A percentile compares a stretch with the other conserved stretches of the same genome.
These are phyloP conservation scores for Passer montanus DNA, from an alignment of 2,113 vertebrate genomes.

Conservation along the genomic window DNA sequence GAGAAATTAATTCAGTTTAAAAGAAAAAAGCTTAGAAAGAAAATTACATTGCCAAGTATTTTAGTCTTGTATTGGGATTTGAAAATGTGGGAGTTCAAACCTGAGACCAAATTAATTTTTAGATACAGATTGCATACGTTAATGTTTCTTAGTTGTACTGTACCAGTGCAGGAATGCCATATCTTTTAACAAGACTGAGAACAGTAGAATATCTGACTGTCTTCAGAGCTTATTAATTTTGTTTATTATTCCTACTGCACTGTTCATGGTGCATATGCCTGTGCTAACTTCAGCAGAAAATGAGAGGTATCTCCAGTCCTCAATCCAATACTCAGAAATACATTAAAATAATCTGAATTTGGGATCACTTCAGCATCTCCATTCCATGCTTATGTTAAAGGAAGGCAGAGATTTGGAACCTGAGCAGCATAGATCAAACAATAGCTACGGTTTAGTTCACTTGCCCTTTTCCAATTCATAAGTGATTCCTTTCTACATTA, in stretches of 20 bases:
- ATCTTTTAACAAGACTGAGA: not conserved
- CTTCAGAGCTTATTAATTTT: not conserved
- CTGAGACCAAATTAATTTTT: not conserved
- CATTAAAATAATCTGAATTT: not conserved
- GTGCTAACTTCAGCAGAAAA: not conserved
- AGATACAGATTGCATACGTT: not conserved
- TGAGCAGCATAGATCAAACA: not conserved
- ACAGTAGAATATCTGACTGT: not conserved
- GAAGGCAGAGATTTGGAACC: not conserved
- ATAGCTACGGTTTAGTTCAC: not conserved
- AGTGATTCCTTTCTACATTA: not conserved
- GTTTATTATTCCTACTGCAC: not conserved
- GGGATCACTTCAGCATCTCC: not conserved
- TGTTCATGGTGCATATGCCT: not conserved
- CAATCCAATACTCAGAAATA: not conserved
- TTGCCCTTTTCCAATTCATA: not conserved
- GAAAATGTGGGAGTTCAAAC: not conserved
- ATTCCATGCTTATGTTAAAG: not conserved
- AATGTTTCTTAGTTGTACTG: not conserved
- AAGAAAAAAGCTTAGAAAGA: not conserved
- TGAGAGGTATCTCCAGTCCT: not conserved
- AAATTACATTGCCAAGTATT: not conserved
- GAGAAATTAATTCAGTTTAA: not conserved
- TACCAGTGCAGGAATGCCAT: not conserved
- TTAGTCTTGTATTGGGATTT: not conserved